Base-by-base conservation (phyloP, 2,797 vertebrate species). In the Sebastes trivittatus region DNA sequence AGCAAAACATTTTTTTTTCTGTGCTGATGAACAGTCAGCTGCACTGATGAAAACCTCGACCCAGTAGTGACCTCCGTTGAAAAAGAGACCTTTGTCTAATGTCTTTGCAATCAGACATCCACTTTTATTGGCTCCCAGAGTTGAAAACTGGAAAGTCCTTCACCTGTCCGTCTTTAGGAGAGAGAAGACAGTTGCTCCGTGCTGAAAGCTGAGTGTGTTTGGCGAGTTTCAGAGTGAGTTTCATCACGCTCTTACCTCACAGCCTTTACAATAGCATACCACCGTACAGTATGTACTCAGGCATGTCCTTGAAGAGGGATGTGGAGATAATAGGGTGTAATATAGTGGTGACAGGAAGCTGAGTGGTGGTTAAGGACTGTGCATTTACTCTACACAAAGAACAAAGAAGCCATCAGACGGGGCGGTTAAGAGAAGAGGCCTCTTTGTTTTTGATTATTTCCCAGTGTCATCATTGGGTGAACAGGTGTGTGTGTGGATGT, bases 241-340 rank as follows among this genome's bases (percentile, higher is more conserved):
- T 87, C 67, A 75, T 83, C 77, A 58, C 29, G 68, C 75, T 67
- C 58, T 87, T 78, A 86, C 75, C 69, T 88, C 87, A 85, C 67
- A 22, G 64, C 5, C 78, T 77, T 30, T 59, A 73, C 71, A 84
- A 58, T 68, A 82, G 82, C 65, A 83, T 7, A 32, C 59, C 77
- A 0, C 34, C 77, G 29, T 25, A 49, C 7, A 20, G 46, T 49
- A 72, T 85, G 86, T 16, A 71, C 61, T 73, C 75, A 68, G 60
- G 64, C 81, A 27, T 67, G 84, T 68, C 85, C 85, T 82, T 84
- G 85, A 83, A 60, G 77, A 75, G 18, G 5, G 59, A 78, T 56
- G 30, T 52, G 64, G 32, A 56, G 74, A 77, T 89, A 84, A 86
- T 66, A 0, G 58, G 58, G 5, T 69, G 49, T 63, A 72, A 65